Conservation (phyloP, 2,888 invertebrate species). For the Isoperla grammatica region DNA sequence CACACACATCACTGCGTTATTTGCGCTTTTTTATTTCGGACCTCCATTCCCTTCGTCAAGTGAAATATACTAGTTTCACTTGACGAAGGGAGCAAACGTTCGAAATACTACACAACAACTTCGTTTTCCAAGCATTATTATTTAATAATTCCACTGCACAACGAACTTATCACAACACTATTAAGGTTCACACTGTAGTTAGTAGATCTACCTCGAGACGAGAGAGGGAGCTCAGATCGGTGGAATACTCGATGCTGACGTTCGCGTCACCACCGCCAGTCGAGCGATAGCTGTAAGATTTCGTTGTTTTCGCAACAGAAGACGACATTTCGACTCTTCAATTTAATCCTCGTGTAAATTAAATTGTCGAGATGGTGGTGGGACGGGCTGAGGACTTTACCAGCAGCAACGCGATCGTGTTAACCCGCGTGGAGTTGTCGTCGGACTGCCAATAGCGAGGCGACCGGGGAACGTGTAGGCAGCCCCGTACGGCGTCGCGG, state of each 20-base stretch:
- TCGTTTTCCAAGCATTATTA: too few relatives aligned
- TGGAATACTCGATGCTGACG: slow-evolving; percentile 92
- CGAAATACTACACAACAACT: too few relatives aligned
- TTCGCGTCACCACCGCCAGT: slow-evolving; percentile 72
- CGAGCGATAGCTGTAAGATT: slow-evolving; percentile 83
- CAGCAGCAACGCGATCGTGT: background rate
- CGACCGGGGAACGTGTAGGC: background rate
- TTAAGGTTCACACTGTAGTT: background rate
- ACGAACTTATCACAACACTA: background rate
- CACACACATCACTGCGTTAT: too few relatives aligned
- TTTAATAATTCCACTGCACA: too few relatives aligned
- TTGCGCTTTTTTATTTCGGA: too few relatives aligned
- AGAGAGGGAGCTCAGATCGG: slow-evolving; percentile 89
- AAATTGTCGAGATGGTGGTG: background rate
- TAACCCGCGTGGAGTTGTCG: background rate
- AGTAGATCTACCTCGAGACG: slow-evolving; percentile 82
- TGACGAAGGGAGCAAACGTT: too few relatives aligned
- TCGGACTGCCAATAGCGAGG: background rate
- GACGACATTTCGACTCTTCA: slow-evolving; percentile 37
- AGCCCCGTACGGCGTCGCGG: slow-evolving; percentile 13
- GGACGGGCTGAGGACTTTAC: background rate
- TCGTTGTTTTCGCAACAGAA: slow-evolving; percentile 68
- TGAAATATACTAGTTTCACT: too few relatives aligned
- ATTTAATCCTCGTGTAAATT: slow-evolving; percentile 5
- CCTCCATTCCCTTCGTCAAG: too few relatives aligned